Evolutionary conservation across 92 coral and sea anemone species (phyloP).

Genomic region (Bergia sp.): DNA sequence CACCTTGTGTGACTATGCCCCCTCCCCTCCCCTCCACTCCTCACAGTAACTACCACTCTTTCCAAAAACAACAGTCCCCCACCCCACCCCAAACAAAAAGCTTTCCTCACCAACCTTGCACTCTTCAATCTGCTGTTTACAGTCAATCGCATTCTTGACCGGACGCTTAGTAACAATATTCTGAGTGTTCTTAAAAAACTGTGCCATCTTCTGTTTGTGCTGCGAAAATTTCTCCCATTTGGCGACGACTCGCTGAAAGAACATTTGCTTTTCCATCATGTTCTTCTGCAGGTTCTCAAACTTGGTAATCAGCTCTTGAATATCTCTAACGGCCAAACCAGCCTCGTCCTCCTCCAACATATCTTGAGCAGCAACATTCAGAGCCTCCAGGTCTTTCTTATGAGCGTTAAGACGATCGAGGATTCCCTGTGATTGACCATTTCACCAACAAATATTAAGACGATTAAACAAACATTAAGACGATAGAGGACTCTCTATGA

Average conservation of each 20-base stretch:
- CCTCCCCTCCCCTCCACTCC: background rate
- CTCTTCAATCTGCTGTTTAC: conserved; percentile 85
- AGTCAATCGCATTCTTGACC: conserved; percentile 76
- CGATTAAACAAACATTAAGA: no score
- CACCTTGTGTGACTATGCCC: background rate
- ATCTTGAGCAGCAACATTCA: conserved; percentile 85
- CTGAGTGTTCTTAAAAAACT: conserved; percentile 86
- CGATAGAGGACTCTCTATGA: no score
- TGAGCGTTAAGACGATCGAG: conserved; percentile 92
- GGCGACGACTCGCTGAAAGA: conserved; percentile 77
- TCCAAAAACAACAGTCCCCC: background rate
- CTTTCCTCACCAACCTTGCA: conserved; percentile 63
- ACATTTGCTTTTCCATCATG: conserved; percentile 80
- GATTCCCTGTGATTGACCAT: conserved; percentile 62
- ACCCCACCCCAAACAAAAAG: background rate
- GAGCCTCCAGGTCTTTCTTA: conserved; percentile 89
- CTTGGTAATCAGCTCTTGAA: conserved; percentile 78
- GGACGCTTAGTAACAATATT: conserved; percentile 78
- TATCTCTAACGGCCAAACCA: conserved; percentile 74
- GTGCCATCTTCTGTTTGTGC: conserved; percentile 86
- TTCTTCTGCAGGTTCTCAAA: conserved; percentile 86
- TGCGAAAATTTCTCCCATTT: conserved; percentile 89
- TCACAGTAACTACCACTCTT: background rate
- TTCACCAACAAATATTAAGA: no score
- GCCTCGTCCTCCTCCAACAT: conserved; percentile 84